phyloP scores from a whole-genome alignment of 1,140 invertebrate species.

The Riptortus pedestris region DNA sequence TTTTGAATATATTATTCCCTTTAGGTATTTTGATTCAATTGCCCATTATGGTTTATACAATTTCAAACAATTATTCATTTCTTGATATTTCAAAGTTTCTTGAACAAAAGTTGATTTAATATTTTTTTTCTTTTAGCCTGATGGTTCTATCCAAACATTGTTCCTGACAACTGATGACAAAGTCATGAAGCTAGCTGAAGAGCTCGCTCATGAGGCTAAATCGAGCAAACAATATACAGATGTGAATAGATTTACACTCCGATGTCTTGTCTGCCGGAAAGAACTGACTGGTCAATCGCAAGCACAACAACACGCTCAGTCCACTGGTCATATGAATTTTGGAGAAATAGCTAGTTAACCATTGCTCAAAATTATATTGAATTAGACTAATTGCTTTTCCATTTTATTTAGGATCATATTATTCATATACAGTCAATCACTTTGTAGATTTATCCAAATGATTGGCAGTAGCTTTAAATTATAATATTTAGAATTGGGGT shows the following conservation, averaged over 20 bases:
- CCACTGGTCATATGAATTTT: conserved; percentile 75
- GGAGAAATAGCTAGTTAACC: conserved; percentile 52
- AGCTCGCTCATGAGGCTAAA: conserved; percentile 77
- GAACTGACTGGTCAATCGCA: conserved; percentile 63
- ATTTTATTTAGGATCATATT: background rate
- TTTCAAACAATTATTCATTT: too few species aligned
- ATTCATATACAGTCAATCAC: background rate
- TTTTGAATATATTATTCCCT: too few species aligned
- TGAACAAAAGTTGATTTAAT: too few species aligned
- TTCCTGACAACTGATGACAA: conserved; percentile 64
- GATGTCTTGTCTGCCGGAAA: conserved; percentile 66
- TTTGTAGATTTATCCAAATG: background rate
- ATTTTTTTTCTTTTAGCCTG: conserved; percentile 36
- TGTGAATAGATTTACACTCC: conserved; percentile 72
- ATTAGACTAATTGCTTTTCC: background rate
- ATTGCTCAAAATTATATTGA: background rate
- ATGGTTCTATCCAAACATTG: conserved; percentile 59
- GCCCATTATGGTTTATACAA: too few species aligned
- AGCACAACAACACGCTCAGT: conserved; percentile 72
- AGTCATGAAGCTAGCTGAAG: conserved; percentile 65
- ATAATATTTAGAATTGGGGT: too few species aligned
- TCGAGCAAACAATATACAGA: conserved; percentile 80
- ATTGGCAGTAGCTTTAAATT: too few species aligned
- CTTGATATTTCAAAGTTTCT: too few species aligned
- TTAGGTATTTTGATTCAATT: too few species aligned